phyloP scores from a whole-genome alignment of 1,140 invertebrate genomes.

The Ganaspis sp. region DNA sequence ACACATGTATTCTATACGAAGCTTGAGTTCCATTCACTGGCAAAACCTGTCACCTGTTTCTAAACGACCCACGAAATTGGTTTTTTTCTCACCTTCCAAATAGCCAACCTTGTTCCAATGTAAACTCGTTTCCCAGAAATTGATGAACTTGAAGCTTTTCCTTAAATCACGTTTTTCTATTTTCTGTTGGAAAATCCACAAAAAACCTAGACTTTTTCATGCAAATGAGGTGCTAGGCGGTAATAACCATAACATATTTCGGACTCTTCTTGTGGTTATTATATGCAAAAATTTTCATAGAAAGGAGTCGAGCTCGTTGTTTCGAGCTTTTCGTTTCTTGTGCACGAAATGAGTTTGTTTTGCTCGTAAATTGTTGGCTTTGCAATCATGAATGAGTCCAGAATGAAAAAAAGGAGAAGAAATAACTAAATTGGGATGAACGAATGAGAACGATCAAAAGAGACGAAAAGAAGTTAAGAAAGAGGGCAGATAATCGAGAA shows the following conservation, averaged over 20 bases:
- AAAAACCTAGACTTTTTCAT: background rate
- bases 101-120: conserved; percentile 44
- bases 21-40: conserved; percentile 51
- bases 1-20: conserved; percentile 45
- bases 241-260: background rate
- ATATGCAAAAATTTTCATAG: too few relatives aligned
- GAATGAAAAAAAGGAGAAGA: background rate
- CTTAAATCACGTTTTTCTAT: background rate
- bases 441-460: background rate
- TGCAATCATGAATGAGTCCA: background rate
- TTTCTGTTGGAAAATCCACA: background rate
- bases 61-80: conserved; percentile 55
- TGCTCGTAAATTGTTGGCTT: background rate
- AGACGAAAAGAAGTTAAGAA: background rate
- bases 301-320: too few relatives aligned
- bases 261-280: background rate
- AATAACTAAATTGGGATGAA: background rate
- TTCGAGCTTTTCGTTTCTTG: too few relatives aligned
- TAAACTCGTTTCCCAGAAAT: background rate
- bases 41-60: conserved; percentile 57
- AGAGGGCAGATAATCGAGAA: background rate
- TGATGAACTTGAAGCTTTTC: background rate
- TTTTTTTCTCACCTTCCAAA: conserved; percentile 52
- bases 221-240: too few relatives aligned
- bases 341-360: too few relatives aligned